Base-by-base conservation (phyloP, 2,797 vertebrate genomes). In the Myotis pilosus region DNA sequence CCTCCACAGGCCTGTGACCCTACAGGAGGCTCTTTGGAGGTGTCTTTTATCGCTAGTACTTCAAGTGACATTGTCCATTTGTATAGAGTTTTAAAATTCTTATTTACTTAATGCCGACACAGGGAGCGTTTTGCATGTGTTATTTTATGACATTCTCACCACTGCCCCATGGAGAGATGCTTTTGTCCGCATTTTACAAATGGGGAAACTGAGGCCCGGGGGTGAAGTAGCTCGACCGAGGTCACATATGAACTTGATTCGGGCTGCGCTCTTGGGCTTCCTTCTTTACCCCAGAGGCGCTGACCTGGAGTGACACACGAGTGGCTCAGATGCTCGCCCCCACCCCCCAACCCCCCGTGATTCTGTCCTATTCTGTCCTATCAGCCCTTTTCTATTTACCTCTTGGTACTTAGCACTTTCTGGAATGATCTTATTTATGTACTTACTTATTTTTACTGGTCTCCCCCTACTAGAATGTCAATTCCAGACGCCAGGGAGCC, bases 181-280 rank as follows among this genome's bases (percentile, higher is more conserved):
- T 36, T 47, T 60, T 12, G 71, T 13, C 41, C 57, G 49, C n/a
- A 13, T 62, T 71, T 91, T 41, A 74, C 72, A 81, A 23, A 41
- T 64, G 44, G 66, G 83, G 72, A 92, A 91, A 92, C 76, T 20
- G 94, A 95, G 68, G 8, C 49, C 23, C 41, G 3, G 68, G 55
- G 41, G 19, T 6, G 51, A 23, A 36, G 71, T 16, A 2, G n/a
- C 74, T 62, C 11, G 41, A 15, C 79, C 64, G 4, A 13, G 25
- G 55, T 51, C 30, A 12, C n/a, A 8, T 1, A 4, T 3, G 4
- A 71, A 41, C 1, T 1, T 0, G 69, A 71, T 38, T 38, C 85
- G 23, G 13, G 68, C 38, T 28, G 15, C 0, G 3, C 47, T 20
- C 85, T 51, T 8, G 6, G 86, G 75, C 44, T 83, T 47, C 71